Evolutionary conservation across 2,888 invertebrate species (phyloP), one percentile per base, ranked within the genome.

Genomic region (Netelia fuscicornis): DNA sequence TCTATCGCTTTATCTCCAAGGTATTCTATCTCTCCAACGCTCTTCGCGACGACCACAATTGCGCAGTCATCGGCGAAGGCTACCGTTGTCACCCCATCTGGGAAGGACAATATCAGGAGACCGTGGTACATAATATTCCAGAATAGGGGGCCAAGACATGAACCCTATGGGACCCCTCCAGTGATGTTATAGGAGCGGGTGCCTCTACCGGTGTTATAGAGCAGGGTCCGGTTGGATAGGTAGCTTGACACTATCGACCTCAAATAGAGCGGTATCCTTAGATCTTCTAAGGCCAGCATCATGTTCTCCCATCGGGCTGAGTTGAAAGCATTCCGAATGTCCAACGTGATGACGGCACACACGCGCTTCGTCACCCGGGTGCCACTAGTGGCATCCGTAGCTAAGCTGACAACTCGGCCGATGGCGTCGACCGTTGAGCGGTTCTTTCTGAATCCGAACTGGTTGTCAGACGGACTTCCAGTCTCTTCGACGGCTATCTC

Each of bases 101-200:
- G 78, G 0, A 78, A 67, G 0, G 11, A 9, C n/a, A 64, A 52
- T 1, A 30, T 56, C 0, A 83, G 65, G 13, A 83, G 60, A 3
- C 74, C 83, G 30, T 83, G 74, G 30, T 83, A 79, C 75, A 75
- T 56, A 17, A 85, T 13, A 30, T 85, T 77, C 71, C 81, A 84
- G 9, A 81, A 9, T 10, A 84, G 62, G 1, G 82, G 68, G 8
- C 75, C 81, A 0, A 81, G 23, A 42, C 65, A 65, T 5, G 75
- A 76, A 11, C 81, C 75, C 23, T 81, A 75, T n/a, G 62, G 64
- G 0, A 72, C 81, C 0, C 67, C 30, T 25, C 30, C 30, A 0
- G 30, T 30, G 30, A 30, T 30, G 30, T 30, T 30, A 30, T 30
- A 30, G 3, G 30, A 5, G 5, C 5, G 30, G 0, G 30, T 30